Evolutionary conservation across 2,797 vertebrate species (phyloP), one percentile per base, ranked within the genome.

Genomic region (Phrynocephalus forsythii): DNA sequence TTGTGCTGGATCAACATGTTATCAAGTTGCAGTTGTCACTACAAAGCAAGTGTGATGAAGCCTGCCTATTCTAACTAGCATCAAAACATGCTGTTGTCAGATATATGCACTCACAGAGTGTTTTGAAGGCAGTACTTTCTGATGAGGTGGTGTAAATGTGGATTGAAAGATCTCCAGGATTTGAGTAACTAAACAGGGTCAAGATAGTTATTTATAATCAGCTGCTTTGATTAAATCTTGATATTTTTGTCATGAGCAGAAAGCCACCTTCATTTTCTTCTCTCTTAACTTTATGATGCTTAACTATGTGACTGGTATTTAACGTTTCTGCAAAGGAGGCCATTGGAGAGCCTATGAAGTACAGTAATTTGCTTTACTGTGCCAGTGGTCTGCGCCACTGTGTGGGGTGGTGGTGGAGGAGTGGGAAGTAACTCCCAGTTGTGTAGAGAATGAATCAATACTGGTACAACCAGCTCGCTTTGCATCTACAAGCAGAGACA

Each of bases 141-240:
- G 90, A 69, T 75, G 88, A 92, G 89, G 67, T 5, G 11, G 85
- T 92, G 91, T 95, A 80, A 91, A 92, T 84, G 90, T 76, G 91
- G 94, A 94, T 63, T 93, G 92, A 94, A 94, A 90, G 90, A 93
- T 89, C 90, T 95, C 78, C 92, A 88, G 91, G 87, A 93, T 87
- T 84, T 90, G 85, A 67, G 73, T 75, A 88, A 93, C 86, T 90
- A 92, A 44, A 80, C 44, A 87, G 71, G 93, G 91, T 92, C 89
- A 94, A 89, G 90, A 90, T 92, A 91, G 90, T 96, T 95, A 94
- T 93, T 96, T 93, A 91, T 91, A 92, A 97, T 96, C 93, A 94
- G 89, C 92, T 92, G 92, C 84, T 93, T 96, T 95, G 92, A 95
- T 93, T 93, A 93, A 92, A 80, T 91, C 0, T 88, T 88, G 86